phyloP scores from a whole-genome alignment of 2,888 invertebrate genomes.

The Lasiommata megera region DNA sequence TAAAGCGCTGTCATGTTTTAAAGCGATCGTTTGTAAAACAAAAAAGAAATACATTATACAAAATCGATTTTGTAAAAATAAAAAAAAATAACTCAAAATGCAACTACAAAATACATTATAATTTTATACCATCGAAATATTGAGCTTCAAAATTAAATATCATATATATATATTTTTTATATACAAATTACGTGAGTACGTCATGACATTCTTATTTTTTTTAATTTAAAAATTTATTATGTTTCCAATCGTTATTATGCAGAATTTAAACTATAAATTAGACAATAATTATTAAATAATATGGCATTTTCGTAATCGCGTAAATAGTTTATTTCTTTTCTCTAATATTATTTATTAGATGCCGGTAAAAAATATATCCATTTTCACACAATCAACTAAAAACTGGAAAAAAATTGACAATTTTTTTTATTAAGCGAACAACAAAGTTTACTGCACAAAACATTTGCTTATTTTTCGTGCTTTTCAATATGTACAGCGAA shows the following conservation, averaged over 20 bases:
- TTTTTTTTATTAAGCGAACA: not conserved
- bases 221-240: conserved; percentile 9
- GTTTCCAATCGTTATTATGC: conserved; percentile 13
- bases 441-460: conserved; percentile 35
- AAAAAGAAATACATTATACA: conserved; percentile 20
- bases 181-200: conserved; percentile 34
- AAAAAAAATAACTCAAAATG: conserved; percentile 24
- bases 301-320: conserved; percentile 23
- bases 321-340: conserved; percentile 11
- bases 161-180: conserved; percentile 15
- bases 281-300: conserved; percentile 7
- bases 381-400: not conserved
- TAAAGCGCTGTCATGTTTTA: conserved; percentile 17
- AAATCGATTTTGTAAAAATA: not conserved
- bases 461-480: not conserved
- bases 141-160: conserved; percentile 38
- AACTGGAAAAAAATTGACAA: not conserved
- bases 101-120: conserved; percentile 33
- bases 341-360: conserved; percentile 17
- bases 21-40: conserved; percentile 12
- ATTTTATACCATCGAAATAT: conserved; percentile 38
- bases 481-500: not conserved
- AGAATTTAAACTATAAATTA: conserved; percentile 15
- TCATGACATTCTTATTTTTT: conserved; percentile 14
- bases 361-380: not conserved